Percentiles rank a stretch among this genome's conserved stretches.
These are phyloP conservation scores for Buathra laborator DNA, from an alignment of 2,888 invertebrate species.

Conservation along the genomic window DNA sequence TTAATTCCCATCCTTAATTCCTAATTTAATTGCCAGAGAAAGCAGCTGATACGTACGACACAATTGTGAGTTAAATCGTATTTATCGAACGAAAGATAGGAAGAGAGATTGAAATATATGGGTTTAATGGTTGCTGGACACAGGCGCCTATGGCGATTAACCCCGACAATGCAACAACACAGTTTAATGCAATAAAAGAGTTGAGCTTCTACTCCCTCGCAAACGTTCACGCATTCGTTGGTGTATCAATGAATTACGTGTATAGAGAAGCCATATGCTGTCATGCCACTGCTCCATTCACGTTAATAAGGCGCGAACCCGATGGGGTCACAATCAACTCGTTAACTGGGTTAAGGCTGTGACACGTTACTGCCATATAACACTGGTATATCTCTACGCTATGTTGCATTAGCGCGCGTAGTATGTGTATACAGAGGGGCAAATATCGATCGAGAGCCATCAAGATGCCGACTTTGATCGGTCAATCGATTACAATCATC, in stretches of 20 bases:
- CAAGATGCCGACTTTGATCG: constrained; percentile 26
- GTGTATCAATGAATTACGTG: constrained; percentile 49
- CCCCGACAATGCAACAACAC: constrained; percentile 39
- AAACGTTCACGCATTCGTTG: constrained; percentile 17
- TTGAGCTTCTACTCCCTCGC: constrained; percentile 26
- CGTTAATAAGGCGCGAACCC: constrained; percentile 69
- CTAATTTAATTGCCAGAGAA: constrained; percentile 50
- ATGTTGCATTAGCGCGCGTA: constrained; percentile 18
- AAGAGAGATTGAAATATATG: constrained; percentile 52
- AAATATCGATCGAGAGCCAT: constrained; percentile 45
- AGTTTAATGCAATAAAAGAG: background rate
- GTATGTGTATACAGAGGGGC: background rate
- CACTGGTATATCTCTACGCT: background rate
- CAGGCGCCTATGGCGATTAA: constrained; percentile 42
- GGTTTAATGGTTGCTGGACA: constrained; percentile 10
- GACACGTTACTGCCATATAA: constrained; percentile 25
- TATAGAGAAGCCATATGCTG: constrained; percentile 53
- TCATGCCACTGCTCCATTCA: constrained; percentile 69
- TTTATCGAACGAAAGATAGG: constrained; percentile 28
- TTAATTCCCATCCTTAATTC: constrained; percentile 16
- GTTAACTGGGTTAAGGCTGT: constrained; percentile 69
- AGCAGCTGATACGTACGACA: background rate
- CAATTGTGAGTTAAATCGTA: constrained; percentile 28
- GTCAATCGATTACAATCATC: constrained; percentile 36
- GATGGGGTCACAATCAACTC: constrained; percentile 67